A percentile compares a stretch with the other conserved stretches of the same genome.
These are phyloP conservation scores for Ichneumoninae sp. DNA, from an alignment of 2,888 invertebrate species.

Conservation along the genomic window DNA sequence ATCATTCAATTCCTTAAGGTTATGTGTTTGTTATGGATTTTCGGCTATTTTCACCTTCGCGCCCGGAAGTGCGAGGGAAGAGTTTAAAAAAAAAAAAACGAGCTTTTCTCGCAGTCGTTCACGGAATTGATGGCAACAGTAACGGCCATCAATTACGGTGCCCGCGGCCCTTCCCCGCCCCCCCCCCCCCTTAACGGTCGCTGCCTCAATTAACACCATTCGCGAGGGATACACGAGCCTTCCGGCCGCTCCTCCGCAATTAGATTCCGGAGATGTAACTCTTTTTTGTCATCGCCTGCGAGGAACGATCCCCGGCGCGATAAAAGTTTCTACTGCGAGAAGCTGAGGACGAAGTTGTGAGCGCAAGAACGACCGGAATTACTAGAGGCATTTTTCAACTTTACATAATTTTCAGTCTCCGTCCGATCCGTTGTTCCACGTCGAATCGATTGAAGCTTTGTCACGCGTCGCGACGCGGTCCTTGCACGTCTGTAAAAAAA, in stretches of 20 bases:
- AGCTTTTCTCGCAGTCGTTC: background rate
- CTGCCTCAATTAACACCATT: conserved; percentile 21
- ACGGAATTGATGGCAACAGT: background rate
- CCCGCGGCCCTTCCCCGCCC: no score
- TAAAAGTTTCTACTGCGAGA: background rate
- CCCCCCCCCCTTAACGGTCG: conserved; percentile 42
- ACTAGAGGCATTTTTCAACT: background rate
- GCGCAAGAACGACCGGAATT: background rate
- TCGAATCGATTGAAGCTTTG: background rate
- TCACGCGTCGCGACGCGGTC: no score
- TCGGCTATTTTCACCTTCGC: background rate
- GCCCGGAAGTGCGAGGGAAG: background rate
- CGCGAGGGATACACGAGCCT: background rate
- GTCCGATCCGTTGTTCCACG: background rate
- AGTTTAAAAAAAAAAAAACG: background rate
- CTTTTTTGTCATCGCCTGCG: background rate
- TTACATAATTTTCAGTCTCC: background rate
- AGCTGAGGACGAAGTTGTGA: background rate
- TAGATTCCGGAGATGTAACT: conserved; percentile 20
- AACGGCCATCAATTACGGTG: no score
- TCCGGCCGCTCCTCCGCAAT: conserved; percentile 36
- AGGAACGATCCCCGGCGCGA: background rate
- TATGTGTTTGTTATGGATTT: background rate
- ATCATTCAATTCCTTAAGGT: conserved; percentile 1
- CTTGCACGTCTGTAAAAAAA: background rate